Base-by-base conservation (phyloP, 1,140 invertebrate species). In the Goniozus legneri region DNA sequence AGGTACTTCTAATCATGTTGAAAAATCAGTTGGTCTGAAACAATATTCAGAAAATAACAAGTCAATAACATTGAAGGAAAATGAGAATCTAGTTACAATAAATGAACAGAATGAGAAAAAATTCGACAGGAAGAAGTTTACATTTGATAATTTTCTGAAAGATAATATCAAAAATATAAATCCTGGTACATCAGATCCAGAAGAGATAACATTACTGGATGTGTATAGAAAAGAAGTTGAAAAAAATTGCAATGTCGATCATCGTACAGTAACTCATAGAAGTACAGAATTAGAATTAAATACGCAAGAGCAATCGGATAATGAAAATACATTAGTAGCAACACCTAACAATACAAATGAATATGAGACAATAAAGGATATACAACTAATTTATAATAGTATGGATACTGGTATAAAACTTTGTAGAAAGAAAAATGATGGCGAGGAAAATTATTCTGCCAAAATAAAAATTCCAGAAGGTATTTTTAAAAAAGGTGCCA, bases 401-500 rank as follows among this genome's bases (percentile, higher is more conserved):
- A 27, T 63, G 15, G 44, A 50, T 15, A 67, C 45, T 2, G 53
- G 39, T 20, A 22, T 65, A 8, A 64, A 60, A 47, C 39, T 60
- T 8, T 57, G 65, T 48, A 51, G 56, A 0, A 66, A 65, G 24
- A 56, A 60, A 32, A 46, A 52, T 27, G 55, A 58, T 0, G 32
- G 21, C 19, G 19, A 67, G 8, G 34, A 49, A n/a, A 15, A 60
- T 38, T 80, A 85, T 65, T 77, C 80, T 47, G 75, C 80, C 43
- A 73, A 66, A 53, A 87, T 88, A 51, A 79, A 76, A 45, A 87
- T 88, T 42, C 84, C 86, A 4, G 78, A 78, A 43, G 76, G 79
- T 40, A 68, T 79, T 10, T 79, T 72, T 14, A 80, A 80, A 51
- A 67, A 69, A 57, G 83, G 81, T 15, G 79, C 77, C 21, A 86